Percentiles rank a stretch among this genome's conserved stretches.
Conservation (phyloP, 2,113 vertebrate species). For the Paradoxurus hermaphroditus region DNA sequence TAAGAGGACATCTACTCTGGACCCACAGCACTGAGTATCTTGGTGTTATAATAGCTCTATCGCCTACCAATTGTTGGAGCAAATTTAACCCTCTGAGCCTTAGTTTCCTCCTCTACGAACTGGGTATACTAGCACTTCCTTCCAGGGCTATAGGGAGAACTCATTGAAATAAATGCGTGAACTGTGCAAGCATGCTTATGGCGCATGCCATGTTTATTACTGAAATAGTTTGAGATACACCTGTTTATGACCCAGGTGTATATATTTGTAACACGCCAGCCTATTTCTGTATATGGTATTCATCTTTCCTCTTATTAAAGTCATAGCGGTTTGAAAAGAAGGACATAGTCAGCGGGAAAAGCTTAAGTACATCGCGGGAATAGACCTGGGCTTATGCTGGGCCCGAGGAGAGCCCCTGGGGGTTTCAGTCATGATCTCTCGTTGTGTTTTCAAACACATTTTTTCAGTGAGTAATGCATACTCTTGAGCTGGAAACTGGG, state of each 20-base stretch:
- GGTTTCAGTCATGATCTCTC: conserved; percentile 46
- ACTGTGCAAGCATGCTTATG: background rate
- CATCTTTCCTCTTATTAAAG: conserved; percentile 29
- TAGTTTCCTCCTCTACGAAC: background rate
- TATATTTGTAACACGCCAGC: background rate
- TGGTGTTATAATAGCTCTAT: background rate
- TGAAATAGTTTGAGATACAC: background rate
- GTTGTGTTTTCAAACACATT: conserved; percentile 57
- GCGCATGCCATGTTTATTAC: background rate
- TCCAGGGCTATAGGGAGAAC: background rate
- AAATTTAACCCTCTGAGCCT: background rate
- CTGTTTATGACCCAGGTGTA: background rate
- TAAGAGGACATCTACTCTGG: too few species aligned
- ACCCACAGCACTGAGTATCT: background rate
- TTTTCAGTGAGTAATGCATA: conserved; percentile 41
- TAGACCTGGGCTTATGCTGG: background rate
- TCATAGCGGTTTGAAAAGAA: conserved; percentile 12
- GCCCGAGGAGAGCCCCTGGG: background rate
- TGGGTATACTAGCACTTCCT: background rate
- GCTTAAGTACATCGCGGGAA: background rate
- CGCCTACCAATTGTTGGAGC: background rate
- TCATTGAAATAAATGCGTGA: background rate
- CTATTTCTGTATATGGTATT: background rate
- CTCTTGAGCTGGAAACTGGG: conserved; percentile 45
- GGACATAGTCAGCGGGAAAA: conserved; percentile 38